phyloP scores from a whole-genome alignment of 2,113 vertebrate species.

The Eulacestoma nigropectus region DNA sequence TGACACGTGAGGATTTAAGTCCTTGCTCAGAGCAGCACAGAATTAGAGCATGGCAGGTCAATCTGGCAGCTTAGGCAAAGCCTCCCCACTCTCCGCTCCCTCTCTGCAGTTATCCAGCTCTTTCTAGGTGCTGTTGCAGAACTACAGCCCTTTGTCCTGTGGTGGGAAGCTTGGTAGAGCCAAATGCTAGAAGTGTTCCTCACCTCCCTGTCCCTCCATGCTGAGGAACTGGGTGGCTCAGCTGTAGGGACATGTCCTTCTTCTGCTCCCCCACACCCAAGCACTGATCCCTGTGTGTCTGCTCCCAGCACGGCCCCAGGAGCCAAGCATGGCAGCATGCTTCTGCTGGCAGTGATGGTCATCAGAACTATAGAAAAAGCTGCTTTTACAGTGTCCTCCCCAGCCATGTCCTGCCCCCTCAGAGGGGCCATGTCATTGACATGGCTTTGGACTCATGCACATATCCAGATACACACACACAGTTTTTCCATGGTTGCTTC shows the following conservation, averaged over 20 bases:
- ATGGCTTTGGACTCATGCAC: neutral
- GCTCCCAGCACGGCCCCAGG: neutral
- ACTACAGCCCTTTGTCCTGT: neutral
- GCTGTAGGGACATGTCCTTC: neutral
- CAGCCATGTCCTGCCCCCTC: neutral
- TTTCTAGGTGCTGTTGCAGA: neutral
- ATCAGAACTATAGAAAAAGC: neutral
- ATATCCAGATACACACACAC: neutral
- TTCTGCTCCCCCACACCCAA: neutral
- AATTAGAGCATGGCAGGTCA: neutral
- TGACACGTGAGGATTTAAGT: rapidly evolving
- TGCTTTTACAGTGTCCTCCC: neutral
- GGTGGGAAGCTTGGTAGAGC: neutral
- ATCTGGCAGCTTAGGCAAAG: neutral
- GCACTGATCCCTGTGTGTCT: neutral
- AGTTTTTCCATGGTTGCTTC: neutral
- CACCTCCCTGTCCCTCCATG: neutral
- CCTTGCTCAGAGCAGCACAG: neutral
- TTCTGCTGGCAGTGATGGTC: neutral
- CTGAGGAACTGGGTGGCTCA: neutral
- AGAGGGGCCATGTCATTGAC: neutral
- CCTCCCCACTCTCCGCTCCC: neutral
- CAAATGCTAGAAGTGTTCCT: neutral
- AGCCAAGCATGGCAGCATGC: neutral
- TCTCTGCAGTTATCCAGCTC: neutral